Base-by-base conservation (phyloP, 2,888 invertebrate species). In the Agriopis marginaria region DNA sequence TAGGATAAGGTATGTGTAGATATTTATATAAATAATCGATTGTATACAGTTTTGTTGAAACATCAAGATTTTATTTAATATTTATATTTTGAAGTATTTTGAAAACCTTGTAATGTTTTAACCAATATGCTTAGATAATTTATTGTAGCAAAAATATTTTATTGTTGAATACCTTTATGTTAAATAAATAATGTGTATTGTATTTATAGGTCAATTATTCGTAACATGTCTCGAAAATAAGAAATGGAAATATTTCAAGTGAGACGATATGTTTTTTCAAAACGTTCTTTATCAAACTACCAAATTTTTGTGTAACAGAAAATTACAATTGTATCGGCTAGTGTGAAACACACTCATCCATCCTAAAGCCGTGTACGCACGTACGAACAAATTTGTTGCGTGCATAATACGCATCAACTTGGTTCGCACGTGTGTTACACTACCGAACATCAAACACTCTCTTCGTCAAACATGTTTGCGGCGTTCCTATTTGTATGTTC, bases 1-100 rank as follows among this genome's bases (percentile, higher is more conserved):
- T 66, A 69, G 62, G 6, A 51, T 66, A 70, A 66, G 66, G 10
- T 51, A 62, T 39, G 23, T 61, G 44, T 61, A 53, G 47, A 32
- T 68, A 62, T 51, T 32, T 56, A 63, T 51, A 45, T 32, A 55
- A 66, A 14, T 32, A 54, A 54, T 47, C n/a, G 40, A 45, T 49
- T 32, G 58, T 60, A 49, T 51, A 42, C 32, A 40, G 12, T 61
- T 61, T 12, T 58, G 58, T 58, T 58, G n/a, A 23, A 45, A 58
- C 17, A 45, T 8, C 17, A 56, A 23, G 12, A 45, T 58, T 47
- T 58, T n/a, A 45, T 32, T 45, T 58, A 12, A 12, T 58, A 58
- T 45, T 58, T 14, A 4, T 58, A 17, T 45, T 58, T 23, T 58
- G 23, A 32, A 32, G 32, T 45, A 47, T 2, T 45, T 9, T 58